These are phyloP conservation scores for Hemitrygon akajei DNA, from an alignment of 2,797 vertebrate genomes.

Conservation along the genomic window DNA sequence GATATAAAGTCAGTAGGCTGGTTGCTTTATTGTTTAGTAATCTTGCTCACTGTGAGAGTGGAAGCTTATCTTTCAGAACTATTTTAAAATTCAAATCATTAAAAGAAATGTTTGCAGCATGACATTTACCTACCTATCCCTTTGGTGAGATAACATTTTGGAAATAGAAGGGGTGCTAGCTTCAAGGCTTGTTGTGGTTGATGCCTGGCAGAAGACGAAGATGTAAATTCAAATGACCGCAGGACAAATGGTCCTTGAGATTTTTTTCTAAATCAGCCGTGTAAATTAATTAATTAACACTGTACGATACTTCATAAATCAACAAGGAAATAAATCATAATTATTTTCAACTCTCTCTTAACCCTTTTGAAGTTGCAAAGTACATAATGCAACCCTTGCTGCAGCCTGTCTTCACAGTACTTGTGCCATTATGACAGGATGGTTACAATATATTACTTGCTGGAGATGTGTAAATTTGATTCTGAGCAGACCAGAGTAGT, in stretches of 20 bases:
- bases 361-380: background rate
- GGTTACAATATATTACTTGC: background rate
- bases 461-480: background rate
- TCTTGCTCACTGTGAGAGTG: background rate
- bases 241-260: background rate
- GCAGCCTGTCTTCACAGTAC: background rate
- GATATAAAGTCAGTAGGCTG: background rate
- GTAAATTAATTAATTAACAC: background rate
- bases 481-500: background rate
- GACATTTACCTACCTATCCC: background rate
- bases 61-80: background rate
- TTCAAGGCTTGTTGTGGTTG: background rate
- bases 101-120: background rate
- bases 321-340: background rate
- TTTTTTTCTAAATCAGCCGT: background rate
- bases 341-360: background rate
- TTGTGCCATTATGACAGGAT: background rate
- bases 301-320: background rate
- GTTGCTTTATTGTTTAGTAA: background rate
- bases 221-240: background rate
- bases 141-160: background rate
- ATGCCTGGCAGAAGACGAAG: background rate
- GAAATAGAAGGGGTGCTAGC: background rate
- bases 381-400: background rate
- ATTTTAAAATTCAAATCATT: conserved; percentile 17